These are phyloP conservation scores for Xanthorhoe spadicearia DNA, from an alignment of 2,888 invertebrate genomes.

Conservation along the genomic window DNA sequence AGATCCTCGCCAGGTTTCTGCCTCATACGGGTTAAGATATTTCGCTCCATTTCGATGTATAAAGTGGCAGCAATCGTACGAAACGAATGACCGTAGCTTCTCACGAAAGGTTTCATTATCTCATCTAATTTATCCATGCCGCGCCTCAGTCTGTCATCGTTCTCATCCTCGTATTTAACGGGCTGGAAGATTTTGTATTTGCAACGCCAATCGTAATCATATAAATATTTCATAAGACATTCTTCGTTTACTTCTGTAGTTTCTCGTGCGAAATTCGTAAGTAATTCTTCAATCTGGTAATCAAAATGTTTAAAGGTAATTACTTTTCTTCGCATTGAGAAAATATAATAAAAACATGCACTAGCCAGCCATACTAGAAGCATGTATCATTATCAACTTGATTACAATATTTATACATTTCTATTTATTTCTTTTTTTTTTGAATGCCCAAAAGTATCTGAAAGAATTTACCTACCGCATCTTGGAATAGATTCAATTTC, in stretches of 20 bases:
- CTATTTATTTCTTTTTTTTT: too few species aligned
- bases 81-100: neutral
- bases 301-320: neutral
- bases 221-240: neutral
- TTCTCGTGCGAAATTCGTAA: neutral
- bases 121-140: neutral
- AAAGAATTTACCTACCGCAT: too few species aligned
- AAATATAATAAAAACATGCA: neutral
- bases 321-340: neutral
- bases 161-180: neutral
- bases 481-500: too few species aligned
- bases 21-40: neutral
- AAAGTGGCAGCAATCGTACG: neutral
- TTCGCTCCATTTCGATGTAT: neutral
- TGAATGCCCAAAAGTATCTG: too few species aligned
- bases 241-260: neutral
- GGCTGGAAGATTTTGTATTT: neutral
- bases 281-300: neutral
- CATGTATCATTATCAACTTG: neutral
- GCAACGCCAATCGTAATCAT: neutral
- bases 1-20: neutral
- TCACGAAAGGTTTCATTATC: neutral
- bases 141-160: neutral
- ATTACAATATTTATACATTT: too few species aligned
- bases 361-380: neutral